Evolutionary conservation across 2,888 invertebrate genomes (phyloP).

Genomic region (Aleiodes testaceus): DNA sequence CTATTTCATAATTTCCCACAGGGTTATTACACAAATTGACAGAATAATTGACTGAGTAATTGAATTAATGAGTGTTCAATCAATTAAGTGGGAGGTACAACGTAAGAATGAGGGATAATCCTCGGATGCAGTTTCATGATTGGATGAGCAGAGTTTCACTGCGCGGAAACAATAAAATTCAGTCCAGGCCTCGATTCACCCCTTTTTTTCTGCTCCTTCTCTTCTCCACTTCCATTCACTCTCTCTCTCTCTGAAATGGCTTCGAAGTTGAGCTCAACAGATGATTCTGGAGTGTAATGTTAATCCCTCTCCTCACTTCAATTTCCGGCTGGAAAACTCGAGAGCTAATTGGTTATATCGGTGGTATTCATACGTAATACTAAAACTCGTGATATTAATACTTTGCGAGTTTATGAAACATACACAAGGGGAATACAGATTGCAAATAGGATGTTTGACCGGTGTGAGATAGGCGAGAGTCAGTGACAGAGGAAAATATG

Average conservation of each 20-base stretch:
- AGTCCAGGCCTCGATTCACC: not conserved
- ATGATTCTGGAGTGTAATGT: slow-evolving; percentile 18
- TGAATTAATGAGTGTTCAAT: slow-evolving; percentile 23
- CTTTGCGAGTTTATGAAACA: not conserved
- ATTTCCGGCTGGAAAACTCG: slow-evolving; percentile 5
- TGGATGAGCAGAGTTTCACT: not conserved
- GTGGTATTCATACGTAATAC: not conserved
- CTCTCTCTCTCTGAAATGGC: not conserved
- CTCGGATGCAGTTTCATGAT: not conserved
- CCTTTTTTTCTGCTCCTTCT: too few relatives aligned
- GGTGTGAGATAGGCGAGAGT: not conserved
- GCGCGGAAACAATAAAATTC: slow-evolving; percentile 23
- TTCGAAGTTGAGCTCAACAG: slow-evolving; percentile 11
- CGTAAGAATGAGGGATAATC: slow-evolving; percentile 22
- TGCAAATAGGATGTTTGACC: slow-evolving; percentile 14
- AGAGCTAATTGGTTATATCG: slow-evolving; percentile 11
- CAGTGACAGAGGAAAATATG: slow-evolving; percentile 25
- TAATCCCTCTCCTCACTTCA: not conserved
- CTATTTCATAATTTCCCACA: slow-evolving; percentile 11
- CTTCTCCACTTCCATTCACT: too few relatives aligned
- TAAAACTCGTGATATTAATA: slow-evolving; percentile 2
- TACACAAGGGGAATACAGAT: not conserved
- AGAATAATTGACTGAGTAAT: slow-evolving; percentile 18
- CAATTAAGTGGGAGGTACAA: not conserved
- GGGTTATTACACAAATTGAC: slow-evolving; percentile 11